A percentile compares a stretch with the other conserved stretches of the same genome.
phyloP scores from a whole-genome alignment of 2,888 invertebrate species.

The Dyspetes luteomarginatus region DNA sequence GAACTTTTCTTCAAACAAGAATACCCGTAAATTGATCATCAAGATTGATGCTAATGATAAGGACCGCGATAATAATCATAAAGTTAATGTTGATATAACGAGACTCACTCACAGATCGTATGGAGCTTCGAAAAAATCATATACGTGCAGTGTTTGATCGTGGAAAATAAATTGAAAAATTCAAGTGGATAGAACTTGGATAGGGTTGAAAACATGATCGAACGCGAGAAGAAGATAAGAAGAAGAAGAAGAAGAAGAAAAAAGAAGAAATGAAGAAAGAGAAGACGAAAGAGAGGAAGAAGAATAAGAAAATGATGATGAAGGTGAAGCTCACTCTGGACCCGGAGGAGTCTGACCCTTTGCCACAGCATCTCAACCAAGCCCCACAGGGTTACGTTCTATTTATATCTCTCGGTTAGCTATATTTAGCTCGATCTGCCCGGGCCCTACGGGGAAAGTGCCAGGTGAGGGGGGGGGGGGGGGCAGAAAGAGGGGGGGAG shows the following conservation, averaged over 20 bases:
- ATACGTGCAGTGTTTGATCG: no score
- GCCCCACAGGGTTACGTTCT: slow-evolving; percentile 76
- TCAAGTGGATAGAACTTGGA: slow-evolving; percentile 66
- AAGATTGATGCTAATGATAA: slow-evolving; percentile 1
- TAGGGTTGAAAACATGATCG: no score
- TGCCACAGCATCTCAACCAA: slow-evolving; percentile 34
- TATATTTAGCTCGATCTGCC: slow-evolving; percentile 77
- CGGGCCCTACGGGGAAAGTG: slow-evolving; percentile 69
- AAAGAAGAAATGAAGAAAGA: slow-evolving; percentile 25
- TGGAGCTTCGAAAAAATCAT: slow-evolving; percentile 21
- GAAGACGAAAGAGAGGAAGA: slow-evolving; percentile 40
- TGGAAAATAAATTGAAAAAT: slow-evolving; percentile 48
- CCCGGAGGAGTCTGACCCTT: slow-evolving; percentile 49
- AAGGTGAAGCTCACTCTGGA: slow-evolving; percentile 62
- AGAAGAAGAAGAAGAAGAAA: slow-evolving; percentile 42
- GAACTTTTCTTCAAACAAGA: not conserved
- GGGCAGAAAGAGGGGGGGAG: slow-evolving; percentile 42
- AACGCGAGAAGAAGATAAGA: slow-evolving; percentile 34
- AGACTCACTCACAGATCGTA: slow-evolving; percentile 1
- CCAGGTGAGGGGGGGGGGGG: slow-evolving; percentile 44
- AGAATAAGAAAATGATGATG: slow-evolving; percentile 56
- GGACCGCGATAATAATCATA: slow-evolving; percentile 11
- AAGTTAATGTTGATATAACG: slow-evolving; percentile 28
- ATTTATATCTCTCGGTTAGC: slow-evolving; percentile 77
- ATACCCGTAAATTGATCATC: no score